Evolutionary conservation across 35 echinoderm and acorn worm species (phyloP).

Genomic region (Amphiura filiformis): DNA sequence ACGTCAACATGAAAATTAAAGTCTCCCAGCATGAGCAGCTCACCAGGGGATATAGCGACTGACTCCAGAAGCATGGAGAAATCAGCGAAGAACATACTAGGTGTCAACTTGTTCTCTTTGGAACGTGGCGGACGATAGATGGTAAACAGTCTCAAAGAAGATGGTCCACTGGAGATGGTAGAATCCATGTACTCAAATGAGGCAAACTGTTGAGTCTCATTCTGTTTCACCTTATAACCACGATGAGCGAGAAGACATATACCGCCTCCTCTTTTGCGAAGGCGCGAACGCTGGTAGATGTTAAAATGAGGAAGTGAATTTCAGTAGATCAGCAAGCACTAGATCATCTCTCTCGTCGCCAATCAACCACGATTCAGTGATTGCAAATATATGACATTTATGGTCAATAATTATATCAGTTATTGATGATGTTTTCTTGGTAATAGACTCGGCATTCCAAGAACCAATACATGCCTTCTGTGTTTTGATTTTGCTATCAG

Average conservation of each 20-base stretch:
- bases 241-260: background rate
- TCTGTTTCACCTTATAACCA: background rate
- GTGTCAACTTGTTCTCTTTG: background rate
- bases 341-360: too few species aligned
- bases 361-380: too few species aligned
- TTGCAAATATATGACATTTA: too few species aligned
- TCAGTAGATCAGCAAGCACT: too few species aligned
- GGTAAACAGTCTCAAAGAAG: background rate
- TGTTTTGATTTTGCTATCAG: too few species aligned
- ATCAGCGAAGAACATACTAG: background rate
- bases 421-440: too few species aligned
- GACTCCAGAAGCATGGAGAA: background rate
- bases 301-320: too few species aligned
- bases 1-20: background rate
- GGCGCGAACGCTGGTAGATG: too few species aligned
- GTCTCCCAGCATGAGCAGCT: background rate
- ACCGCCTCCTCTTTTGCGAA: background rate
- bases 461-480: too few species aligned
- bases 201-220: background rate
- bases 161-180: background rate
- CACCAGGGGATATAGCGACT: constrained; percentile 1
- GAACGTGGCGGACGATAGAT: background rate
- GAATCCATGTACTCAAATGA: background rate
- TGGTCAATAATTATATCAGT: too few species aligned
- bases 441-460: too few species aligned